These are phyloP conservation scores for Australoheros scitulus DNA, from an alignment of 2,113 vertebrate species.

Conservation along the genomic window DNA sequence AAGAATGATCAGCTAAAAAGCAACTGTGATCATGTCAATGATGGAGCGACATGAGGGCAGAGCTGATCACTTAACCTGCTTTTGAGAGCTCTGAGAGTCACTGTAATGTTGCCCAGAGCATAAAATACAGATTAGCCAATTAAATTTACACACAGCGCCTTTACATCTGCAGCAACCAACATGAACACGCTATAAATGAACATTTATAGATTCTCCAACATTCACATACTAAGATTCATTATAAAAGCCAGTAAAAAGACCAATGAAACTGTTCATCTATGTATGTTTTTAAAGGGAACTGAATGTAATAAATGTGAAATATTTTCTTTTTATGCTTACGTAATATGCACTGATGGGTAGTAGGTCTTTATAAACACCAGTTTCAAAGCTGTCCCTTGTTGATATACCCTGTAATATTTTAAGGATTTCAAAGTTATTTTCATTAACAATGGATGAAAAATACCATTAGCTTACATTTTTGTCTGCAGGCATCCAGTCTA, in stretches of 20 bases:
- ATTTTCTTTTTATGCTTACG: background rate
- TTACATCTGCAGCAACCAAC: background rate
- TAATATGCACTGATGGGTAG: constrained; percentile 8
- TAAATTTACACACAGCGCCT: constrained; percentile 5
- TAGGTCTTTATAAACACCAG: constrained; percentile 5
- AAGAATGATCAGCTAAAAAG: background rate
- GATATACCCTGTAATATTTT: background rate
- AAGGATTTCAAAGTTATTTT: background rate
- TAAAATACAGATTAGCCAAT: background rate
- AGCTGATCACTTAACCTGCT: background rate
- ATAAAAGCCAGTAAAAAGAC: background rate
- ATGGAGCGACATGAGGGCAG: background rate
- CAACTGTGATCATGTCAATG: background rate
- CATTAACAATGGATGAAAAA: background rate
- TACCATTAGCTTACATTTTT: constrained; percentile 4
- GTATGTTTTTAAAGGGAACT: background rate
- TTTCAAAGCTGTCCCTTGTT: background rate
- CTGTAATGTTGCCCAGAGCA: background rate
- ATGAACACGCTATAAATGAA: background rate
- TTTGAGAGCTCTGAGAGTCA: background rate
- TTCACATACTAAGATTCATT: background rate
- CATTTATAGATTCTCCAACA: background rate
- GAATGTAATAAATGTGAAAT: background rate
- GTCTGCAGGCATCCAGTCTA: background rate
- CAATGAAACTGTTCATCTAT: background rate